A percentile compares a stretch with the other conserved stretches of the same genome.
phyloP scores from a whole-genome alignment of 2,113 vertebrate species.

The Phyllostomus discolor region DNA sequence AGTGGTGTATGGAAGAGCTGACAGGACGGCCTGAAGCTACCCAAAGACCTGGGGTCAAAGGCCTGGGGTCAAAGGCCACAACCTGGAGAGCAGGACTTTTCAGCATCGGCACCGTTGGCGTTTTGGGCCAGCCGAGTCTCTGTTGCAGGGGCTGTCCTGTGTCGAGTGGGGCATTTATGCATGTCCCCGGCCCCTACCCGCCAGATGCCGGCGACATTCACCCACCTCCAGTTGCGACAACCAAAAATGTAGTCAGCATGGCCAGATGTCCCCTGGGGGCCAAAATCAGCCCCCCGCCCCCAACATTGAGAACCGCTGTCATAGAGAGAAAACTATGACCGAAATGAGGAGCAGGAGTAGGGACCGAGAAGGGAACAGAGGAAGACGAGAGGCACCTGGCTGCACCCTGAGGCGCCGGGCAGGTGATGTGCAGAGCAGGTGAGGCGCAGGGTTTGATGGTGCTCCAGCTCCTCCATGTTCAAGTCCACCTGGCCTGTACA shows the following conservation, averaged over 20 bases:
- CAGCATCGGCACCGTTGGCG: background rate
- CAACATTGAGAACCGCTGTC: background rate
- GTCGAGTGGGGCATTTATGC: background rate
- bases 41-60: background rate
- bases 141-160: background rate
- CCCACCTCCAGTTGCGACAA: background rate
- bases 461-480: background rate
- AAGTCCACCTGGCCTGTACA: background rate
- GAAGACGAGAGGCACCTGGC: background rate
- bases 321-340: background rate
- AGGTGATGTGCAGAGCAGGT: accelerated
- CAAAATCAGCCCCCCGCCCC: background rate
- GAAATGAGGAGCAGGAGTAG: background rate
- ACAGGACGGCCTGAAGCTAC: background rate
- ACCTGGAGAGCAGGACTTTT: background rate
- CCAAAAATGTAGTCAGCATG: background rate
- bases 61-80: background rate
- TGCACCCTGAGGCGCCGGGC: background rate
- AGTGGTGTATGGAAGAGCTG: background rate
- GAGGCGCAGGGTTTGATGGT: too few species aligned
- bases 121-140: background rate
- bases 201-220: background rate
- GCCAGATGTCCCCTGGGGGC: background rate
- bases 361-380: background rate
- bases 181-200: too few species aligned